Conservation (phyloP, 2,113 vertebrate species). For the Scalopus aquaticus region DNA sequence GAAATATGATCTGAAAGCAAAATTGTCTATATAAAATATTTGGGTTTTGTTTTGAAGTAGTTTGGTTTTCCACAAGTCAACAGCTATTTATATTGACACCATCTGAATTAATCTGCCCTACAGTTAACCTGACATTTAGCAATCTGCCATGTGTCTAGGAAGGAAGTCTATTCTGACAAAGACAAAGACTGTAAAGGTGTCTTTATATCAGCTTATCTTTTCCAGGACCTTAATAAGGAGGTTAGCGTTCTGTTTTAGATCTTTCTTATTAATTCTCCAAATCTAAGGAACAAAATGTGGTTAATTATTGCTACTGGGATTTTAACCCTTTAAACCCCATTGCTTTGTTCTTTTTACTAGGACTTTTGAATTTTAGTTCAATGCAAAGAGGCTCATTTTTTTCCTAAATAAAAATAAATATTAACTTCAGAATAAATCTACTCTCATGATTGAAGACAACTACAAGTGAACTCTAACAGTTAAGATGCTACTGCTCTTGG, state of each 20-base stretch:
- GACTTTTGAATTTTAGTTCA: background rate
- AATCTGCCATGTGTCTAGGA: constrained; percentile 41
- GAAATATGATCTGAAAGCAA: constrained; percentile 63
- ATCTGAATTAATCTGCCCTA: constrained; percentile 31
- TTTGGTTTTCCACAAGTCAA: constrained; percentile 50
- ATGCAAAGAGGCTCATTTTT: background rate
- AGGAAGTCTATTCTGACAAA: constrained; percentile 46
- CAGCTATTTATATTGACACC: constrained; percentile 56
- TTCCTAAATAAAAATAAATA: background rate
- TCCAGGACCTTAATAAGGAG: background rate
- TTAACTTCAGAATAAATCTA: background rate
- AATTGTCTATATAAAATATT: constrained; percentile 46
- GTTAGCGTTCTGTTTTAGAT: background rate
- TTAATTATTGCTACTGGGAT: constrained; percentile 24
- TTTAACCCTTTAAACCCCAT: background rate
- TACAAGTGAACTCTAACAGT: background rate
- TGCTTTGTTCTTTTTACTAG: background rate
- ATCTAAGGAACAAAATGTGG: background rate
- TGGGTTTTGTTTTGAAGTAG: constrained; percentile 46
- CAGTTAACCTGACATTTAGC: constrained; percentile 30
- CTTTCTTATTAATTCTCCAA: constrained; percentile 27
- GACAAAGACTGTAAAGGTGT: constrained; percentile 14
- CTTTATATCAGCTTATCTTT: constrained; percentile 22
- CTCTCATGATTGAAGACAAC: background rate
- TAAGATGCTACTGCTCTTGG: background rate